Evolutionary conservation across 23 tunicate genomes (phyloP), one percentile per base, ranked within the genome.

Genomic region (Ascidia mentula): DNA sequence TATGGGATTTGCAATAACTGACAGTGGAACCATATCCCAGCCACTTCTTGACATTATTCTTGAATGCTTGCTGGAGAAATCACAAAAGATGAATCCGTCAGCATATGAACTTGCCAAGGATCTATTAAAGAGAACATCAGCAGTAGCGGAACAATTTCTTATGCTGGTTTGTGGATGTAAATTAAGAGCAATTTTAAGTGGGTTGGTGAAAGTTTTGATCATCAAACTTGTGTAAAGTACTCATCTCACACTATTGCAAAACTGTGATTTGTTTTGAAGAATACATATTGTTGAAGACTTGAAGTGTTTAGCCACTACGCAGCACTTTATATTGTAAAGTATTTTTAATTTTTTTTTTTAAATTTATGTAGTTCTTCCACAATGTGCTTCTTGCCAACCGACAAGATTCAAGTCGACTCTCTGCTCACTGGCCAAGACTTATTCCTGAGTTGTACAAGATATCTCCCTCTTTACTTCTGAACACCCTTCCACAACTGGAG

Each of bases 401-500:
- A 38, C 69, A 59, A 28, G 81, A 84, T 26, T 17, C 76, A 18
- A 93, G 83, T 72, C 37, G 74, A 20, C 35, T 88, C 59, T 74
- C 89, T 22, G 45, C 80, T 32, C 80, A 80, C 15, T 93, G 98
- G 98, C 59, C 81, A 18, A 80, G 80, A 28, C 73, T 93, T 0
- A 72, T 93, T 18, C 81, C 86, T 6, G 89, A 85, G 45, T 35
- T 93, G 60, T 93, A 88, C 79, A 84, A 88, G 60, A 88, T 88
- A 5, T 59, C 87, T 7, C 89, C 92, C 0, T 33, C 84, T 31
- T 72, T 93, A 32, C 79, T 93, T n/a, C 60, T 75, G 17, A 84
- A 88, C 83, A 80, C 89, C 18, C 69, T 88, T n/a, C 93, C 98
- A 37, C 98, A 93, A 40, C 84, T 93, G 34, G 98, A 93, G 59